Base-by-base conservation (phyloP, 2,888 invertebrate species). In the Ctena decussata region DNA sequence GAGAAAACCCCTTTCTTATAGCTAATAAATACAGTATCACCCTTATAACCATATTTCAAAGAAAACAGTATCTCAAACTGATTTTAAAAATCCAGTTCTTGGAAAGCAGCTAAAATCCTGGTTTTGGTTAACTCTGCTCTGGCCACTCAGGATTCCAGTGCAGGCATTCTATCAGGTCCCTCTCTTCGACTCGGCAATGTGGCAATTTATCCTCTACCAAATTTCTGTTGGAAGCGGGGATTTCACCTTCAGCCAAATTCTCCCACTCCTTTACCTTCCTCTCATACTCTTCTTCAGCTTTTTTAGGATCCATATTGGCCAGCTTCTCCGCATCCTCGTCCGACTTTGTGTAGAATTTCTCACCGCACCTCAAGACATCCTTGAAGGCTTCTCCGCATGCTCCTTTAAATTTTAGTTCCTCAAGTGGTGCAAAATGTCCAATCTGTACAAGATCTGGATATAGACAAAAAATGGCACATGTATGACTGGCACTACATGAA, bases 141-240 rank as follows among this genome's bases (percentile, higher is more conserved):
- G 65, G 65, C 65, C 65, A 65, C 35, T 65, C 65, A 3, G 65
- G 65, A 35, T 65, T 65, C 65, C 65, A 65, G 30, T 65, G 65
- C 21, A 65, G 65, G 35, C 65, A 65, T 21, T 65, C 35, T 6
- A 53, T 53, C 21, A 53, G 53, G 21, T 53, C 12, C 5, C n/a
- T 8, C 5, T 53, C 53, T 5, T 5, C 5, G 8, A 18, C 53
- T 5, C 21, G 53, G 21, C 53, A 53, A 5, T 53, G 21, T 6
- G 21, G 8, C 41, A 6, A 15, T 41, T 41, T 41, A 6, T 15
- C n/a, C n/a, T n/a, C n/a, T n/a, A n/a, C n/a, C n/a, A n/a, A n/a
- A n/a, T n/a, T n/a, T n/a, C n/a, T n/a, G n/a, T n/a, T n/a, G n/a
- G n/a, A n/a, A n/a, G n/a, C n/a, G n/a, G n/a, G n/a, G n/a, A n/a